Evolutionary conservation across 2,797 vertebrate genomes (phyloP), one percentile per base, ranked within the genome.

Genomic region (Coendou prehensilis): DNA sequence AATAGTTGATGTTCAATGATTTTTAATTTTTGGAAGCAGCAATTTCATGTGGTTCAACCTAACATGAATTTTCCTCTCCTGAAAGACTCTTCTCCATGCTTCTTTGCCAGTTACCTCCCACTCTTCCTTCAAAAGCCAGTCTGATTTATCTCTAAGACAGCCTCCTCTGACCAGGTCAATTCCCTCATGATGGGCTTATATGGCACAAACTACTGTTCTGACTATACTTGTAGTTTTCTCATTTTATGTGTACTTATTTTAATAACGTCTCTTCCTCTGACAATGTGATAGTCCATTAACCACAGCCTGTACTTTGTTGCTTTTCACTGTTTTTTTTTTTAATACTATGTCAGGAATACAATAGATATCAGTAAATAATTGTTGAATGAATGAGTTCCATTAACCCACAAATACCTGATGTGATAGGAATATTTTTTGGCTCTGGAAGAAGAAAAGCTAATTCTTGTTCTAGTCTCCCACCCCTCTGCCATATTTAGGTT

Each of bases 1-100:
- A 45, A 57, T 26, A 41, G 17, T 41, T 86, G 80, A 89, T 79
- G 85, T 57, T 89, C 80, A 79, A 79, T 47, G 50, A 90, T 71
- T 90, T 63, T 54, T 90, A 7, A 90, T 33, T 78, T 96, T 96
- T 75, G 63, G 90, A 97, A 85, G 52, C 6, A 92, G 54, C 5
- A 54, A 18, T 81, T 63, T 79, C 81, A n/a, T 56, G 71, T 14
- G 15, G 69, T 45, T 87, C 75, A 47, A 54, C 1, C 23, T 64
- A 71, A 64, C 23, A n/a, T 18, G 41, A 54, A 89, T n/a, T 57
- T 85, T 86, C 45, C 41, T 95, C 87, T 61, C 59, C 64, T 57
- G 13, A 71, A 92, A 95, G 26, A 23, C 79, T 92, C 82, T 84
- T 73, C 30, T 22, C 22, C 20, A 15, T 1, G 14, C 28, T 41